These are phyloP conservation scores for Trachymyrmex septentrionalis DNA, from an alignment of 1,140 invertebrate species.

Conservation along the genomic window DNA sequence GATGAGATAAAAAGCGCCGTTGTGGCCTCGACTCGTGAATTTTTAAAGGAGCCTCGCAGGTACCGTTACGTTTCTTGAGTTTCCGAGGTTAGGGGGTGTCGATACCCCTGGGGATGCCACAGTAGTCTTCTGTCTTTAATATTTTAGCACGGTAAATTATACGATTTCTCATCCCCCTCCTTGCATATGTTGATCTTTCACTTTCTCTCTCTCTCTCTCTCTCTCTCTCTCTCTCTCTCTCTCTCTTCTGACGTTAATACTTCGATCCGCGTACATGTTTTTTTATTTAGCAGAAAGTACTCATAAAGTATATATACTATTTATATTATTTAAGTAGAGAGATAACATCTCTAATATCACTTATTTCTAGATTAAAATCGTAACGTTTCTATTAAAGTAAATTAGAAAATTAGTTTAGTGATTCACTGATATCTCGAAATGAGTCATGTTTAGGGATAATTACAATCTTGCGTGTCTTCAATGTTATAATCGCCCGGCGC, in stretches of 20 bases:
- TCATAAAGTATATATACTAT: background rate
- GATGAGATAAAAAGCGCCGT: constrained; percentile 84
- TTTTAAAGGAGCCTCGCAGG: constrained; percentile 77
- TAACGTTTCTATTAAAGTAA: background rate
- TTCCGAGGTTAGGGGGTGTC: constrained; percentile 82
- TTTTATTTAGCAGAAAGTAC: constrained; percentile 15
- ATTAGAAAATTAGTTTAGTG: background rate
- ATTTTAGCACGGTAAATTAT: constrained; percentile 84
- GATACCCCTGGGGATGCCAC: constrained; percentile 78
- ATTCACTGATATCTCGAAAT: background rate
- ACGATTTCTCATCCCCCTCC: constrained; percentile 66
- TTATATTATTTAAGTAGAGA: background rate
- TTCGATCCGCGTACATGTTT: constrained; percentile 63
- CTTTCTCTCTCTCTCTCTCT: constrained; percentile 55
- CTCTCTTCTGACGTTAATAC: constrained; percentile 2
- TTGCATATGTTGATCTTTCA: constrained; percentile 69
- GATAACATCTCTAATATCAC: background rate
- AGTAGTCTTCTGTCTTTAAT: constrained; percentile 81
- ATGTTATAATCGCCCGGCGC: background rate
- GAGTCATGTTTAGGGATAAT: background rate
- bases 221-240: too few species aligned
- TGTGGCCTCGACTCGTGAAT: constrained; percentile 79
- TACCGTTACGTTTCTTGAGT: constrained; percentile 74
- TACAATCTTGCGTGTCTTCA: constrained; percentile 13
- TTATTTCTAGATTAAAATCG: background rate